Evolutionary conservation across 2,888 invertebrate species (phyloP), one percentile per base, ranked within the genome.

Genomic region (Atethmia centrago): DNA sequence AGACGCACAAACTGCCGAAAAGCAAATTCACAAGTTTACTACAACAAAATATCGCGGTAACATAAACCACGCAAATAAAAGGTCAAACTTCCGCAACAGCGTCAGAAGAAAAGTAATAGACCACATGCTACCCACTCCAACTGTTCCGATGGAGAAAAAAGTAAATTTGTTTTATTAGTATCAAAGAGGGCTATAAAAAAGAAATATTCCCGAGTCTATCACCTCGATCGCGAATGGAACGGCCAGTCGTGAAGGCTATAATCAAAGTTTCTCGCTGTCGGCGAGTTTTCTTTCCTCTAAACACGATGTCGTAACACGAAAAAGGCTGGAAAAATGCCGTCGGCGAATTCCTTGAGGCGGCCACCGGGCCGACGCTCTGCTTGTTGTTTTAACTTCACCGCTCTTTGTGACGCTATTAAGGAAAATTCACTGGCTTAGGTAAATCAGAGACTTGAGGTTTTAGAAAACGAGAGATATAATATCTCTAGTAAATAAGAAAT

Each of bases 121-220:
- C 92, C 93, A 94, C 93, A 95, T 94, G 94, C 88, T 93, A 91
- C 90, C 90, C 88, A 87, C 88, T 88, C 90, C 87, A 91, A 94
- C 92, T 94, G 93, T 92, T 92, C 88, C 90, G 74, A 90, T 86
- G 85, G 86, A 90, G 89, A 92, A 93, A 89, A 95, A 95, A 95
- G 93, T 93, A 93, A 95, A 95, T 95, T 95, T 94, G 93, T 95
- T 95, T 95, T 96, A 96, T 95, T 95, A 95, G 93, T 94, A 95
- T 94, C 93, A 95, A 95, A 95, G 92, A 92, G 92, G 92, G 94
- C 90, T 90, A 93, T 95, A 95, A 95, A 96, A 95, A 93, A 93
- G 95, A 95, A 94, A 95, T 95, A 94, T 94, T 90, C 88, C 85
- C 86, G 88, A 93, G 93, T 93, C 94, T 95, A 95, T 95, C 94